Evolutionary conservation across 2,888 invertebrate species (phyloP).

Genomic region (Andrena marginata): DNA sequence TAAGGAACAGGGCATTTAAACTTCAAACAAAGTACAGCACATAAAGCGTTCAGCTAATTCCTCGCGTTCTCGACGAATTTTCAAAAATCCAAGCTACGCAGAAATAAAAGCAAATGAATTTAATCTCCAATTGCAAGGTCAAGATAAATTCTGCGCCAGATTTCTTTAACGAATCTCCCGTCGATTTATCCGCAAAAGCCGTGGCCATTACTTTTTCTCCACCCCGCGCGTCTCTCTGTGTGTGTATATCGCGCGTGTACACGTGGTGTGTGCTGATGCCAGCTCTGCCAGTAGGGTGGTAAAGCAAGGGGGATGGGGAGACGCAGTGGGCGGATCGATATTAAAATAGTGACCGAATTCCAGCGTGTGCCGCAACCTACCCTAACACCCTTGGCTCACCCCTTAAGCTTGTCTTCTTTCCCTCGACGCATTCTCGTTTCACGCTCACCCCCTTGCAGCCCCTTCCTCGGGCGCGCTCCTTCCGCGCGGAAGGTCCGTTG

Average conservation of each 20-base stretch:
- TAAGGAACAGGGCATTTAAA: no score
- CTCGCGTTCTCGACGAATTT: no score
- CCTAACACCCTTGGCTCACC: conserved; percentile 77
- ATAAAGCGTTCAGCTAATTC: no score
- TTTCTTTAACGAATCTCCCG: not conserved
- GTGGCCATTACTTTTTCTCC: not conserved
- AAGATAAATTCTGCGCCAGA: no score
- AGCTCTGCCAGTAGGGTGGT: not conserved
- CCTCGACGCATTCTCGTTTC: conserved; percentile 36
- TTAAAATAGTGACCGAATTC: conserved; percentile 85
- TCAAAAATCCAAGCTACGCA: no score
- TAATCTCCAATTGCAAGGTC: no score
- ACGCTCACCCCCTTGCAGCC: not conserved
- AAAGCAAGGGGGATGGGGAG: conserved; percentile 38
- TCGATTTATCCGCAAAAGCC: not conserved
- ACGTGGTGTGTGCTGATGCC: conserved; percentile 15
- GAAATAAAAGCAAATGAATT: no score
- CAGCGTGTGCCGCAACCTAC: conserved; percentile 82
- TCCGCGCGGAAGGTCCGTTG: conserved; percentile 48
- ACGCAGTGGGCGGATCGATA: conserved; percentile 81
- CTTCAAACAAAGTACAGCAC: no score
- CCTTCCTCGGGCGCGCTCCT: conserved; percentile 39
- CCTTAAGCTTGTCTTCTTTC: conserved; percentile 68
- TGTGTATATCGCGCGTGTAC: conserved; percentile 12
- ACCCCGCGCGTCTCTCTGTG: not conserved